phyloP scores from a whole-genome alignment of 2,113 vertebrate genomes.

The Benthochromis sp. region DNA sequence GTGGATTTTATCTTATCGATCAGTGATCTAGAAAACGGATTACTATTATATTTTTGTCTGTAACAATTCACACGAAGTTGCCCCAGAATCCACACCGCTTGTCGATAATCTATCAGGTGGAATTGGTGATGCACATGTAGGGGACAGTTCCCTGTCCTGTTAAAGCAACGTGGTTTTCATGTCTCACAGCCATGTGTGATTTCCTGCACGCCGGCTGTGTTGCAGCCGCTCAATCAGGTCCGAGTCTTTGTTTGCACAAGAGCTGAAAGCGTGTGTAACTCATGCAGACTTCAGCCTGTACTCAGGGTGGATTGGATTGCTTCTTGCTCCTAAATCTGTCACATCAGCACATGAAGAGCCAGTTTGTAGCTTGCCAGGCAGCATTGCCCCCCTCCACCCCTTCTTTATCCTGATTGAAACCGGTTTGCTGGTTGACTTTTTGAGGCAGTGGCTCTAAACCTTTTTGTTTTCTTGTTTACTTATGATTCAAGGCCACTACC shows the following conservation, averaged over 20 bases:
- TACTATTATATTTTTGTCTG: neutral
- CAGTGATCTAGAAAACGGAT: rapidly evolving
- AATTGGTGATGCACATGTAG: neutral
- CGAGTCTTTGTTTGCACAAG: neutral
- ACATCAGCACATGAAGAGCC: slow-evolving; percentile 6
- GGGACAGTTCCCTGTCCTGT: neutral
- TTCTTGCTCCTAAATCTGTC: slow-evolving; percentile 1
- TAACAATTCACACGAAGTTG: neutral
- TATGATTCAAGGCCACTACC: neutral
- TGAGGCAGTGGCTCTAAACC: neutral
- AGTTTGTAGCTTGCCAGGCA: neutral
- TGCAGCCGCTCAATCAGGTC: neutral
- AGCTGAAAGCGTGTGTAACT: neutral
- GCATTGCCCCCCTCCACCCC: neutral
- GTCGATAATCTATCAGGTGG: neutral
- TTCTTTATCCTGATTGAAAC: neutral
- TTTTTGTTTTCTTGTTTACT: neutral
- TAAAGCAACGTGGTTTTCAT: slow-evolving; percentile 5
- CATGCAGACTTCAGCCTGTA: neutral
- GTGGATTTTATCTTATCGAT: neutral
- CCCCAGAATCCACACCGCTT: neutral
- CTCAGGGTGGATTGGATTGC: neutral
- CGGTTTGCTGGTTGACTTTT: neutral
- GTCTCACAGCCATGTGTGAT: neutral
- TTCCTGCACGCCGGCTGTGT: neutral